phyloP scores from a whole-genome alignment of 35 echinoderm and acorn worm species.

The Diadema setosum region DNA sequence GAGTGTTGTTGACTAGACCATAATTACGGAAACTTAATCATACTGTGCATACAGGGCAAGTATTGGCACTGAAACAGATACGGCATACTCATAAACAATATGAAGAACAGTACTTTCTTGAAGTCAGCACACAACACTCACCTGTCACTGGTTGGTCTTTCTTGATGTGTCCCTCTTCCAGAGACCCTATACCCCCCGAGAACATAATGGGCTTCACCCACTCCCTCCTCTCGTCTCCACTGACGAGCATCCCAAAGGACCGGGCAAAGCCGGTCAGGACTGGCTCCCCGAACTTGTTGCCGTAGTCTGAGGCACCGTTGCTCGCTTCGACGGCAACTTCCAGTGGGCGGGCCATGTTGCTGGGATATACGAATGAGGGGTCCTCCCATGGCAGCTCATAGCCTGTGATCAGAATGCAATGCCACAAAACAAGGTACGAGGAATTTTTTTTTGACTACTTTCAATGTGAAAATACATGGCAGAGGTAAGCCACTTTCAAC shows the following conservation, averaged over 20 bases:
- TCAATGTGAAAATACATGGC: too few species aligned
- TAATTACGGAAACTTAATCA: too few species aligned
- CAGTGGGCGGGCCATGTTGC: conserved; percentile 74
- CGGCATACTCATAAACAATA: too few species aligned
- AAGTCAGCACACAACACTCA: too few species aligned
- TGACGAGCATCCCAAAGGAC: conserved; percentile 91
- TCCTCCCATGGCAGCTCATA: conserved; percentile 96
- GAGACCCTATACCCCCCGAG: conserved; percentile 87
- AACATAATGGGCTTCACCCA: conserved; percentile 99
- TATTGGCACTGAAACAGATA: too few species aligned
- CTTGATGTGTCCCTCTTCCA: conserved; percentile 70
- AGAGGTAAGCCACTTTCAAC: too few species aligned
- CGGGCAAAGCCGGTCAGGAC: conserved; percentile 90
- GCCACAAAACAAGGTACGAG: neutral
- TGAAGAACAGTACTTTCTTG: too few species aligned
- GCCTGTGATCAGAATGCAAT: neutral
- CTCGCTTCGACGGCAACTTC: conserved; percentile 89
- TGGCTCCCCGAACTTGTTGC: conserved; percentile 97
- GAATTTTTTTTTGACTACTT: too few species aligned
- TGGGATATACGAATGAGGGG: conserved; percentile 50
- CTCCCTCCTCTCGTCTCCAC: conserved; percentile 79
- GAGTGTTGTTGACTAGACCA: too few species aligned
- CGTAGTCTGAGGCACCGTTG: conserved; percentile 96
- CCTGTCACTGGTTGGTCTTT: conserved; percentile 75
- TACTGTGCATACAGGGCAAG: too few species aligned